Evolutionary conservation across 2,797 vertebrate genomes (phyloP).

Genomic region (Orientallactaga sibirica): DNA sequence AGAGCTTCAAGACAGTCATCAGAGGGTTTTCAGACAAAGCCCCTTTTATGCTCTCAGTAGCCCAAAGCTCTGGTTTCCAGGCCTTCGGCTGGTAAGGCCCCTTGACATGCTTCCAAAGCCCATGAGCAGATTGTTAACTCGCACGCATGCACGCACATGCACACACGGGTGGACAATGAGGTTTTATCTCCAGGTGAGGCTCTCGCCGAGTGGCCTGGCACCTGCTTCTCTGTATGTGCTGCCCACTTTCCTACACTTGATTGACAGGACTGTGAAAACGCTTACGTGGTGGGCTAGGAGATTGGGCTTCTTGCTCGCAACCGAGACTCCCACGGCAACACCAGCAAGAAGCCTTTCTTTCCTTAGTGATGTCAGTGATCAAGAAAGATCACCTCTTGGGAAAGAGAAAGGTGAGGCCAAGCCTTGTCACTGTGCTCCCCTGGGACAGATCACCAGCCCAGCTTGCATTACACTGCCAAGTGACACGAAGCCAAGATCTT

Average conservation of each 20-base stretch:
- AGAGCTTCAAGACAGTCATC: neutral
- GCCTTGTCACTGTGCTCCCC: neutral
- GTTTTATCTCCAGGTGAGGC: neutral
- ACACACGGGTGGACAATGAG: neutral
- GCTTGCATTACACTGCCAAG: neutral
- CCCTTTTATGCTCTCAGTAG: conserved; percentile 27
- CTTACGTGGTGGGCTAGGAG: neutral
- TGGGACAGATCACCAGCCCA: neutral
- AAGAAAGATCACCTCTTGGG: neutral
- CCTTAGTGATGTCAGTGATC: neutral
- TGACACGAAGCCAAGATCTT: neutral
- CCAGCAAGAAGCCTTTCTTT: neutral
- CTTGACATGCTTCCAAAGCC: neutral
- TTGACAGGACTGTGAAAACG: neutral
- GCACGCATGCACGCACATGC: neutral
- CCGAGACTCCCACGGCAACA: rapidly evolving
- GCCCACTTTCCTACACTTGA: neutral
- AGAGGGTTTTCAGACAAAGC: conserved; percentile 26
- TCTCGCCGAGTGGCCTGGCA: neutral
- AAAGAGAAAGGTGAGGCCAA: neutral
- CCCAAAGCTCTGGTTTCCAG: conserved; percentile 38
- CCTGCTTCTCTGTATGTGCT: neutral
- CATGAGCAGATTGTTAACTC: neutral
- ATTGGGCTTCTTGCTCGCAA: neutral
- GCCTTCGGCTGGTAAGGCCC: neutral